phyloP scores from a whole-genome alignment of 2,113 vertebrate genomes.

The Gopherus flavomarginatus region DNA sequence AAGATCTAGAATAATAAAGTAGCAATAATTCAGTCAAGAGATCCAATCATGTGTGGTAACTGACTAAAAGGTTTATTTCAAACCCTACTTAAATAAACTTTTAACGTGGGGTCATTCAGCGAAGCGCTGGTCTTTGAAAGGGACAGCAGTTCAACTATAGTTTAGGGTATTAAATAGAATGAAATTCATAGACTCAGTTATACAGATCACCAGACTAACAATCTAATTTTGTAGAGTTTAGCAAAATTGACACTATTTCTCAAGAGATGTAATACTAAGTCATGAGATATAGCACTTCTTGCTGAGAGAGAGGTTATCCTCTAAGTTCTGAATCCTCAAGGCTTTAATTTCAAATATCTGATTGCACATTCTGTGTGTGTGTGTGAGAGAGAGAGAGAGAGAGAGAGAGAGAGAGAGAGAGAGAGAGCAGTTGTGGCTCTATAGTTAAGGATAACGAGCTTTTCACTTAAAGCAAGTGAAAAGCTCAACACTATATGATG shows the following conservation, averaged over 20 bases:
- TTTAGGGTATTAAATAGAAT: not conserved
- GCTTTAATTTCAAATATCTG: not conserved
- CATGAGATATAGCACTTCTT: not conserved
- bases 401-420: not conserved
- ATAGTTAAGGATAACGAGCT: not conserved
- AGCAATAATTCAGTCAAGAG: not conserved
- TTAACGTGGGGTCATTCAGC: not conserved
- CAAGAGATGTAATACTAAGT: not conserved
- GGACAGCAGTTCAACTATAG: not conserved
- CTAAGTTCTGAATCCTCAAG: not conserved
- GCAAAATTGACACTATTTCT: not conserved
- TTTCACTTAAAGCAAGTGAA: not conserved
- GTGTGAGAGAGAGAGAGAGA: too few species aligned
- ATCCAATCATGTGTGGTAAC: not conserved
- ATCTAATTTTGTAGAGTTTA: not conserved
- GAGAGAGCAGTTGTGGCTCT: not conserved
- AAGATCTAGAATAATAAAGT: not conserved
- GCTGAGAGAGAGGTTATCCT: not conserved
- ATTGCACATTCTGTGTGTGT: not conserved
- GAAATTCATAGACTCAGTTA: not conserved
- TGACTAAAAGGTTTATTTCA: not conserved
- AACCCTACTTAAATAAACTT: not conserved
- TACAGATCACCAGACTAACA: not conserved
- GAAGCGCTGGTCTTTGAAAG: not conserved
- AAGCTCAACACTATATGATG: not conserved